These are phyloP conservation scores for Automeris io DNA, from an alignment of 2,888 invertebrate species.

Conservation along the genomic window DNA sequence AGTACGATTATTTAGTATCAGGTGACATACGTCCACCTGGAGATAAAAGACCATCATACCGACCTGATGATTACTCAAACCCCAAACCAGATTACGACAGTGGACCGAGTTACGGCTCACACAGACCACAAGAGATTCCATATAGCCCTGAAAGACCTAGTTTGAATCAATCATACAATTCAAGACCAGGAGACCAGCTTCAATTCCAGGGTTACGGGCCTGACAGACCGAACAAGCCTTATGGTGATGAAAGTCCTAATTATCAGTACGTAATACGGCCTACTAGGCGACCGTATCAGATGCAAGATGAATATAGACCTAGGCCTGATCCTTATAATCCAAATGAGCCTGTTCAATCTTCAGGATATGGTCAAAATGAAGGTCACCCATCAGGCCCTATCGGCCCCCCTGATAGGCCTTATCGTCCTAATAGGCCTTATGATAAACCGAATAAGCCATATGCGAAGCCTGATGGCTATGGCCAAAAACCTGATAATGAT, in stretches of 20 bases:
- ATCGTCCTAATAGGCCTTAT: conserved; percentile 30
- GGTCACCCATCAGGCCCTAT: conserved; percentile 25
- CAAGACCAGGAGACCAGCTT: conserved; percentile 46
- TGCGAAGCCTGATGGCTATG: conserved; percentile 43
- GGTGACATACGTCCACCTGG: conserved; percentile 32
- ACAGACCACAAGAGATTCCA: conserved; percentile 50
- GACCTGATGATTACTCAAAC: conserved; percentile 50
- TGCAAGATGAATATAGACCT: conserved; percentile 19
- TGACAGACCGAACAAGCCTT: conserved; percentile 23
- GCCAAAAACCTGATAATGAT: conserved; percentile 39
- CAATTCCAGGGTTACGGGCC: conserved; percentile 42
- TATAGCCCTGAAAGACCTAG: conserved; percentile 33
- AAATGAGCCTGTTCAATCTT: conserved; percentile 8
- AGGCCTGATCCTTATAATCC: conserved; percentile 15
- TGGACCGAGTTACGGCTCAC: conserved; percentile 53
- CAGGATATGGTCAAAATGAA: conserved; percentile 12
- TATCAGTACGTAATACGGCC: conserved; percentile 56
- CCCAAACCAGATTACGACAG: conserved; percentile 42
- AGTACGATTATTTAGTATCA: conserved; percentile 36
- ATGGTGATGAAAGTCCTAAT: conserved; percentile 43
- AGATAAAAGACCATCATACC: conserved; percentile 34
- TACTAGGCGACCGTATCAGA: conserved; percentile 42
- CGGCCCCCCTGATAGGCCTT: conserved; percentile 32
- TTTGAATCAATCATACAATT: conserved; percentile 14
- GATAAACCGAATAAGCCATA: conserved; percentile 27